Percentiles rank a stretch among this genome's conserved stretches.
Conservation (phyloP, 2,888 invertebrate genomes). For the Cordilura impudica region DNA sequence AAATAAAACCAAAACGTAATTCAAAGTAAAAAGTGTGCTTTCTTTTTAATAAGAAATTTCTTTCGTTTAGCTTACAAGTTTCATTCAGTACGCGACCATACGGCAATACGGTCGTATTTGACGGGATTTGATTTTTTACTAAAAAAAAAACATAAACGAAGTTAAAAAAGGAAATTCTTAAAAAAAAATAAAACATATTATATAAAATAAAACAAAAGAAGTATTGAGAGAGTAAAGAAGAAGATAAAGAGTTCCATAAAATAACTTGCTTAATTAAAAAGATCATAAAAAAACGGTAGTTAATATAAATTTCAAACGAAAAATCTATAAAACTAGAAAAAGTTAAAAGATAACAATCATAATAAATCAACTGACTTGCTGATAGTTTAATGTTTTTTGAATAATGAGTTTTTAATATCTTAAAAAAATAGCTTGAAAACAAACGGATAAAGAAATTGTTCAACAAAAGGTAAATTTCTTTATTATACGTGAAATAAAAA, state of each 20-base stretch:
- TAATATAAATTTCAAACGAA: slow-evolving; percentile 24
- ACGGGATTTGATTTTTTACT: slow-evolving; percentile 52
- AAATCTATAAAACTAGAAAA: neutral
- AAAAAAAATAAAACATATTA: slow-evolving; percentile 11
- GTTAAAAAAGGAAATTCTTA: slow-evolving; percentile 31
- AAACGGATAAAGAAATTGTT: slow-evolving; percentile 1
- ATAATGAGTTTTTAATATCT: slow-evolving; percentile 27
- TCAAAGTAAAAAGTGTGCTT: slow-evolving; percentile 68
- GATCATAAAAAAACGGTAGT: slow-evolving; percentile 36
- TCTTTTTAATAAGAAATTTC: slow-evolving; percentile 74
- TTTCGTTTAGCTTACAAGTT: slow-evolving; percentile 70
- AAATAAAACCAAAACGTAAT: slow-evolving; percentile 59
- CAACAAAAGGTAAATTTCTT: neutral
- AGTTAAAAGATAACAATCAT: neutral
- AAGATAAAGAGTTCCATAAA: slow-evolving; percentile 12
- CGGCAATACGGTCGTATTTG: slow-evolving; percentile 70
- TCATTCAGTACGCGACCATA: slow-evolving; percentile 74
- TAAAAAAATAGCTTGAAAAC: neutral
- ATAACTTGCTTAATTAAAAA: slow-evolving; percentile 41
- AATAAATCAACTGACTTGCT: neutral
- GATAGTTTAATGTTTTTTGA: neutral
- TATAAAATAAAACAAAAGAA: slow-evolving; percentile 13
- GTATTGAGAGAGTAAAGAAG: slow-evolving; percentile 24
- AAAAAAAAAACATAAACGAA: slow-evolving; percentile 22
- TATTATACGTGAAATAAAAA: slow-evolving; percentile 1